Evolutionary conservation across 2,888 invertebrate species (phyloP).

Genomic region (Tromatobia lineatoria): DNA sequence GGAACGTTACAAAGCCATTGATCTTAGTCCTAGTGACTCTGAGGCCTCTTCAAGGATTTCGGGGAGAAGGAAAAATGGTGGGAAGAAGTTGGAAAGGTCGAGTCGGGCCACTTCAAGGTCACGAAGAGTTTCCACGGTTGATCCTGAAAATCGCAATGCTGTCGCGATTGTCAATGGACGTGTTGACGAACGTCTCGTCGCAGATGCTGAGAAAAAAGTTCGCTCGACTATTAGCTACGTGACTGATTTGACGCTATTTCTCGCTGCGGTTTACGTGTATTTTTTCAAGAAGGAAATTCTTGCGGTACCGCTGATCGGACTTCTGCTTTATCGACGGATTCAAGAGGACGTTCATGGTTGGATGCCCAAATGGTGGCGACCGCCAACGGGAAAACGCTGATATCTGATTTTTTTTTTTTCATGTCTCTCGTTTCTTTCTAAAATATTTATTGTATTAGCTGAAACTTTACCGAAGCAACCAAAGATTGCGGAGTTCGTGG

Average conservation of each 20-base stretch:
- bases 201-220: conserved; percentile 89
- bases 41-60: conserved; percentile 62
- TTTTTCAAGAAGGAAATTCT: conserved; percentile 92
- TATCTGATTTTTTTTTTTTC: conserved; percentile 60
- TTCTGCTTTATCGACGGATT: conserved; percentile 92
- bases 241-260: conserved; percentile 91
- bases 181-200: conserved; percentile 86
- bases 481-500: conserved; percentile 35
- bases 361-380: conserved; percentile 76
- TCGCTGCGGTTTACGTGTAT: conserved; percentile 93
- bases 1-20: conserved; percentile 75
- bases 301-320: conserved; percentile 92
- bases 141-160: conserved; percentile 49
- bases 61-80: conserved; percentile 82
- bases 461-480: conserved; percentile 41
- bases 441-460: conserved; percentile 46
- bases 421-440: conserved; percentile 7
- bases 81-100: conserved; percentile 82
- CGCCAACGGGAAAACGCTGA: conserved; percentile 62
- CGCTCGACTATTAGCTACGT: conserved; percentile 90
- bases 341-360: conserved; percentile 87
- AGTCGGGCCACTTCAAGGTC: conserved; percentile 46
- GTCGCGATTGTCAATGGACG: conserved; percentile 49
- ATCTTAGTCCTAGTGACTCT: conserved; percentile 68
- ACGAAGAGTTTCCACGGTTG: conserved; percentile 65